Base-by-base conservation (phyloP, 1,140 invertebrate genomes). In the Drosophila grimshawi region DNA sequence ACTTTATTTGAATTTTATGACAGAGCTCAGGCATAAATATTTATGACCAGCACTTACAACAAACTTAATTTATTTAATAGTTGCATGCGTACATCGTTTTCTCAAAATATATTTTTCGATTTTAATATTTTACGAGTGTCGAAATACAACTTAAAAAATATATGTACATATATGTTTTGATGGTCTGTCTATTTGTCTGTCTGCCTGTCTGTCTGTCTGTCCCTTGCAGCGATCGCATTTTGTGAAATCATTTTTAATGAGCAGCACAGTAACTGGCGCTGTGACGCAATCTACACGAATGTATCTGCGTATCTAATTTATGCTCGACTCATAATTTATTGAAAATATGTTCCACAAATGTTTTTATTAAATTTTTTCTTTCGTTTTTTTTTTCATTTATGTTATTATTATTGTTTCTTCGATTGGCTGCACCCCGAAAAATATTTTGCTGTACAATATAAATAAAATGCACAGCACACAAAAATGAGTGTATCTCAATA, bases 11-110 rank as follows among this genome's bases (percentile, higher is more conserved):
- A 88, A 88, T 88, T 89, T 88, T 89, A 88, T 66, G 83, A 78
- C 85, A 81, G 66, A 27, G 39, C 10, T 51, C 33, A 68, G 63
- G 55, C 66, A 89, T 89, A 89, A 89, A 89, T 89, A 89, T 89
- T 89, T 89, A 89, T 89, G 85, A 67, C 70, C 85, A 89, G 85
- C 85, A 85, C 85, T 89, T 89, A 89, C 85, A 89, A 89, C 85
- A 81, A 89, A 89, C 70, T 89, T 89, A 89, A 89, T 89, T 89
- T 89, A 89, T 89, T 89, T 83, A 85, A 89, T 89, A 89, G 83
- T 83, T 80, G 76, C 68, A 63, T 55, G 49, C 46, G 60, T 48
- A 78, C 76, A 78, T 59, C 45, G 49, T 30, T 30, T 35, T 33
- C 19, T 19, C 19, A 19, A 19, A 33, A 33, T 33, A 33, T 33